These are phyloP conservation scores for Asarcornis scutulata DNA, from an alignment of 2,113 vertebrate species.

Conservation along the genomic window DNA sequence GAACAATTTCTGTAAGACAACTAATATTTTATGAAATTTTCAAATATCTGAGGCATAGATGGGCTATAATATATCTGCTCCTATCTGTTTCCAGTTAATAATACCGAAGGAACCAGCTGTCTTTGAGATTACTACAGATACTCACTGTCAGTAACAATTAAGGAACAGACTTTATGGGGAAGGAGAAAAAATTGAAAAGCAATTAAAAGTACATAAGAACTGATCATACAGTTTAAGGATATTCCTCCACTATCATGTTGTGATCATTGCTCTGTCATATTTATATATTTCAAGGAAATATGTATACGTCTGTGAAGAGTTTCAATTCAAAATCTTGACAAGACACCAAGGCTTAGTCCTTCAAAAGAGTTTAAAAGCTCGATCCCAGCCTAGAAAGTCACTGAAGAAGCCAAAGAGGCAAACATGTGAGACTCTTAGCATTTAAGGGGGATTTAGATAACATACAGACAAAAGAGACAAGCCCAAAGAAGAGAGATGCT, in stretches of 20 bases:
- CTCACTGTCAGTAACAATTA: slow-evolving; percentile 24
- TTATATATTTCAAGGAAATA: background rate
- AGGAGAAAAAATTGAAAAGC: background rate
- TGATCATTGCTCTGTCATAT: background rate
- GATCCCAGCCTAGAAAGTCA: background rate
- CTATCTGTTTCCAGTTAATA: slow-evolving; percentile 1
- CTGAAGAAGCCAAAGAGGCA: background rate
- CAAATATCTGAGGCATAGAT: background rate
- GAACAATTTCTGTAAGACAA: background rate
- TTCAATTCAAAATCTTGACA: background rate
- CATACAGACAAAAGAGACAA: background rate
- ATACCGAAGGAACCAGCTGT: background rate
- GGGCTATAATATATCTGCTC: background rate
- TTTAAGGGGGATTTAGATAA: background rate
- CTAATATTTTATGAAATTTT: background rate
- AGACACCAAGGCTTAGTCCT: background rate
- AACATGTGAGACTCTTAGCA: background rate
- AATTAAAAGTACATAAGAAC: background rate
- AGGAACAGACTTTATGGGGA: background rate
- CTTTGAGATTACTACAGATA: background rate
- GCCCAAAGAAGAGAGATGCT: rapidly evolving
- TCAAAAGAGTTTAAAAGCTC: background rate
- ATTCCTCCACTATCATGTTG: background rate
- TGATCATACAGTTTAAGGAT: background rate
- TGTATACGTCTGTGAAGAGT: background rate